Evolutionary conservation across 2,888 invertebrate species (phyloP).

Genomic region (Trissonchulus latispiculum): DNA sequence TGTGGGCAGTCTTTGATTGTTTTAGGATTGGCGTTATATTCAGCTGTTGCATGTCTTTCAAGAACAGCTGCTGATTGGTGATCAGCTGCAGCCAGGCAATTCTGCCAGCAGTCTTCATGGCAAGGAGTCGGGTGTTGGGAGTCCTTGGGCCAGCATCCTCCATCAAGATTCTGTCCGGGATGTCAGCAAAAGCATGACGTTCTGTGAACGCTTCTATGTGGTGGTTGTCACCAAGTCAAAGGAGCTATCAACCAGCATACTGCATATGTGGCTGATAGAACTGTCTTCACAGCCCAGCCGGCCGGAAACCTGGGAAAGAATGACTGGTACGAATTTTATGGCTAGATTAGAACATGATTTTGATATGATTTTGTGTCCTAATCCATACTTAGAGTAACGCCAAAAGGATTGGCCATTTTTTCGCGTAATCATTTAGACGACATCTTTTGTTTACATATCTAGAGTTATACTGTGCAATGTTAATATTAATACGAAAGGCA

Average conservation of each 20-base stretch:
- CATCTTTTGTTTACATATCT: too few species aligned
- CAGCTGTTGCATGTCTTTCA: constrained; percentile 93
- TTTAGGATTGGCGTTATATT: constrained; percentile 86
- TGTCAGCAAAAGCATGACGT: constrained; percentile 68
- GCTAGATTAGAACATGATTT: too few species aligned
- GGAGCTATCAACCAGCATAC: constrained; percentile 30
- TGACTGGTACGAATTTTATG: too few species aligned
- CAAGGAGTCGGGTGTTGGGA: constrained; percentile 23
- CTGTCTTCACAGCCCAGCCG: constrained; percentile 22
- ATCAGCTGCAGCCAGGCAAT: constrained; percentile 33
- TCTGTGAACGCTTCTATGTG: constrained; percentile 88
- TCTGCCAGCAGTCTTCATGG: too few species aligned
- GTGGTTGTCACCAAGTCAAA: constrained; percentile 68
- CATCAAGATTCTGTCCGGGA: constrained; percentile 70
- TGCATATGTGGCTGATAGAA: constrained; percentile 78
- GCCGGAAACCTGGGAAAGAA: too few species aligned
- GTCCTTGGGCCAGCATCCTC: constrained; percentile 24
- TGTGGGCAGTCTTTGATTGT: too few species aligned
- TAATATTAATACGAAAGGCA: too few species aligned
- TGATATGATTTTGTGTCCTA: too few species aligned
- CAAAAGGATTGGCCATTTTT: too few species aligned
- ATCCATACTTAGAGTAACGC: too few species aligned
- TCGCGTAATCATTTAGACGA: too few species aligned
- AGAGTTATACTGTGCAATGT: too few species aligned
- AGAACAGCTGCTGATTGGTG: constrained; percentile 76